Percentiles rank a stretch among this genome's conserved stretches.
phyloP scores from a whole-genome alignment of 2,797 vertebrate genomes.

The Chelmon rostratus region DNA sequence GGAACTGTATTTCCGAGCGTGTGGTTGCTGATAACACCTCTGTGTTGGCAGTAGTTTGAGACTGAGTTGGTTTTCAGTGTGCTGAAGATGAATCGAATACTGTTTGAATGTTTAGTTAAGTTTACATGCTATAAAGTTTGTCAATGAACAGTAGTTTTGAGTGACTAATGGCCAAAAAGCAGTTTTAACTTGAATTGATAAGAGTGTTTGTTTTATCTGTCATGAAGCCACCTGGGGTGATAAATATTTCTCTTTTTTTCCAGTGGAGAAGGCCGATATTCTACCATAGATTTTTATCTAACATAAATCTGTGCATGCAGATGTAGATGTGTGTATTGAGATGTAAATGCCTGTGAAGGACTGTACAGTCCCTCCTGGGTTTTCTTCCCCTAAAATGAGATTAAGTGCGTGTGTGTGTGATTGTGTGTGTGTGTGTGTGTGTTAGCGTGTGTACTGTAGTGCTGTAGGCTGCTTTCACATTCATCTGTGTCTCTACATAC shows the following conservation, averaged over 20 bases:
- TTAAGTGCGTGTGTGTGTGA: conserved; percentile 15
- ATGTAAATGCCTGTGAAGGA: conserved; percentile 5
- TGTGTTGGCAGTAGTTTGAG: background rate
- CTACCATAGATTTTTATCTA: conserved; percentile 5
- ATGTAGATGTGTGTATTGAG: background rate
- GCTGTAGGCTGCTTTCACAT: conserved; percentile 39
- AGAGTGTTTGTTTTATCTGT: background rate
- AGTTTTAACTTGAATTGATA: background rate
- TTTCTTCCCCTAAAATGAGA: conserved; percentile 40
- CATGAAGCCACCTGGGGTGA: background rate
- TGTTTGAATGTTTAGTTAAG: conserved; percentile 1
- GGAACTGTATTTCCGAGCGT: background rate
- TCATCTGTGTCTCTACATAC: conserved; percentile 48
- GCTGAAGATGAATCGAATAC: background rate
- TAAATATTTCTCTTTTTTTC: conserved; percentile 5
- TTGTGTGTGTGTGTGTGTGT: conserved; percentile 24
- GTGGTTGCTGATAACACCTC: background rate
- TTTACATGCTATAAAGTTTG: background rate
- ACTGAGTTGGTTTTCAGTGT: background rate
- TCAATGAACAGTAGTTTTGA: conserved; percentile 7
- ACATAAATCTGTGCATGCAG: background rate
- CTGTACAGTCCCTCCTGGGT: background rate
- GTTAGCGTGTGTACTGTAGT: conserved; percentile 14
- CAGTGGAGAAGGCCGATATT: background rate
- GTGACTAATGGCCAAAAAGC: background rate